A percentile compares a stretch with the other conserved stretches of the same genome.
Evolutionary conservation across 2,888 invertebrate genomes (phyloP).

Genomic region (Hyposoter didymator): DNA sequence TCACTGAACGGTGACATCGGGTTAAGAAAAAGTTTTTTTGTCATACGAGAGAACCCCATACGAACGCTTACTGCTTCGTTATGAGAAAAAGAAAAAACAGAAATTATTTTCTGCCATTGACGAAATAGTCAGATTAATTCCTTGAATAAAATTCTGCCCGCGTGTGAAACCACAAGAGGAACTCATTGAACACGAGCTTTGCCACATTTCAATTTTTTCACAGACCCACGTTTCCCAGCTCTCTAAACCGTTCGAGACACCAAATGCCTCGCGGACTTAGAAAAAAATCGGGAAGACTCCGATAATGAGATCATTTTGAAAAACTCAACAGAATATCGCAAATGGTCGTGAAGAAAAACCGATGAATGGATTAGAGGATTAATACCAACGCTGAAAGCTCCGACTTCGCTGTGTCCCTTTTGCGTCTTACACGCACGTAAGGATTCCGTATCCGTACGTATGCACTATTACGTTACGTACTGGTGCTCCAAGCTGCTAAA

Average conservation of each 20-base stretch:
- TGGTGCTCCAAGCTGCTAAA: conserved; percentile 11
- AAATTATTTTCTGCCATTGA: neutral
- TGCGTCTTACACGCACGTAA: conserved; percentile 24
- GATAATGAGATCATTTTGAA: no score
- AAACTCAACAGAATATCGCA: no score
- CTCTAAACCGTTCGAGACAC: no score
- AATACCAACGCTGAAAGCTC: conserved; percentile 14
- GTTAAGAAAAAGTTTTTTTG: conserved; percentile 29
- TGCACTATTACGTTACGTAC: conserved; percentile 51
- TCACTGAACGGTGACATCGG: conserved; percentile 51
- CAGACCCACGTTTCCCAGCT: no score
- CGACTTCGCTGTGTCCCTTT: conserved; percentile 19
- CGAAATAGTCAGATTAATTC: neutral
- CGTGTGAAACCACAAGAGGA: neutral
- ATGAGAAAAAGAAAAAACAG: neutral
- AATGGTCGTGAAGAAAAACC: conserved; percentile 8
- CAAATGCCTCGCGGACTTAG: no score
- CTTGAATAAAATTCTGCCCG: neutral
- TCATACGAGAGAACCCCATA: neutral
- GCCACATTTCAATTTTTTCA: no score
- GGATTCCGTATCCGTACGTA: conserved; percentile 51
- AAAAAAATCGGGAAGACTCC: no score
- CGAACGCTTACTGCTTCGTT: neutral
- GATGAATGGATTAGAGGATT: neutral
- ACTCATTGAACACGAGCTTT: neutral